Conservation (phyloP, 64 coral and sea anemone genomes). For the Astreopora myriophthalma region DNA sequence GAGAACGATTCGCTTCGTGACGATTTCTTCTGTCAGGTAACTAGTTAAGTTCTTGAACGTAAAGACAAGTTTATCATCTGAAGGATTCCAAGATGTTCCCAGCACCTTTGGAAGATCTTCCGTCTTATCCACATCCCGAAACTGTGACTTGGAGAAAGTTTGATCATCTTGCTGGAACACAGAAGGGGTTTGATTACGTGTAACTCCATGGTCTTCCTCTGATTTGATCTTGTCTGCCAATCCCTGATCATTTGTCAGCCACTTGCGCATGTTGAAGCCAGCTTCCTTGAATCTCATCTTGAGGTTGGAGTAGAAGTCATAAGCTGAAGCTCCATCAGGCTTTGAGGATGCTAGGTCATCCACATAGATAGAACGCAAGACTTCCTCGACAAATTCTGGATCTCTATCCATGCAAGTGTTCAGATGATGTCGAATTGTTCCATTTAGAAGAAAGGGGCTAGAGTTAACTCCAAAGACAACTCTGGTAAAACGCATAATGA, state of each 20-base stretch:
- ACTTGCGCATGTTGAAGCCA: conserved; percentile 72
- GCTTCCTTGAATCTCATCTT: conserved; percentile 38
- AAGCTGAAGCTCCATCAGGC: neutral
- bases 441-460: conserved; percentile 42
- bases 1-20: conserved; percentile 45
- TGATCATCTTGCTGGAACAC: neutral
- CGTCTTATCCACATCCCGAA: neutral
- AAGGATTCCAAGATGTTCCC: neutral
- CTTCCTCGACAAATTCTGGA: conserved; percentile 23
- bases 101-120: neutral
- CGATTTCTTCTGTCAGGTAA: neutral
- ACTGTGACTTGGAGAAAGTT: conserved; percentile 21
- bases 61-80: conserved; percentile 6
- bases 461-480: conserved; percentile 39
- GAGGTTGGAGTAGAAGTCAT: conserved; percentile 18
- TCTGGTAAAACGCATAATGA: conserved; percentile 16
- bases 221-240: neutral
- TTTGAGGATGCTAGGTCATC: conserved; percentile 8
- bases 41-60: neutral
- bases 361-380: conserved; percentile 22
- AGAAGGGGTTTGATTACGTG: neutral
- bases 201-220: neutral
- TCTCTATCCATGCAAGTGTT: neutral
- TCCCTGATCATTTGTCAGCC: neutral
- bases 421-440: conserved; percentile 29